Evolutionary conservation across 2,113 vertebrate genomes (phyloP).

Genomic region (Arenaria interpres): DNA sequence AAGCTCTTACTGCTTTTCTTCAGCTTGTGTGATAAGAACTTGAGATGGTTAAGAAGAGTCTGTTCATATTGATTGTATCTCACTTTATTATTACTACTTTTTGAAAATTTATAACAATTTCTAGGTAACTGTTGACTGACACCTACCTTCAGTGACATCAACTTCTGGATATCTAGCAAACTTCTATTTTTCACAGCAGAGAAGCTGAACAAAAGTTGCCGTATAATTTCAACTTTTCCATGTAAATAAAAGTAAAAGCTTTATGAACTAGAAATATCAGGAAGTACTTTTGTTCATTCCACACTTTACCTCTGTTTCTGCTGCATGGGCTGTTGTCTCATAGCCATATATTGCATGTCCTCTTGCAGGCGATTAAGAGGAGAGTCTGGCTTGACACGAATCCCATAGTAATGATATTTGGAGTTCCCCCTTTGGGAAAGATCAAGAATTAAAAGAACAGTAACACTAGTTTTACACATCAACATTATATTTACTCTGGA

Average conservation of each 20-base stretch:
- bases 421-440: constrained; percentile 80
- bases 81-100: background rate
- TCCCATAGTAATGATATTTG: constrained; percentile 86
- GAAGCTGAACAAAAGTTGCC: background rate
- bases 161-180: background rate
- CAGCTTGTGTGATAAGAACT: background rate
- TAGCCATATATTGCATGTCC: constrained; percentile 88
- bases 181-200: background rate
- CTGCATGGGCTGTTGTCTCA: constrained; percentile 86
- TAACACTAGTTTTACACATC: background rate
- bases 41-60: background rate
- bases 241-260: background rate
- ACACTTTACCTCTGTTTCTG: constrained; percentile 82
- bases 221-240: background rate
- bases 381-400: constrained; percentile 86
- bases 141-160: background rate
- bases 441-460: constrained; percentile 40
- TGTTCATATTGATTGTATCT: background rate
- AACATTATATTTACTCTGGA: background rate
- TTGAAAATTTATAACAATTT: background rate
- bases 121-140: background rate
- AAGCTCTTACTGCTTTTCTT: background rate
- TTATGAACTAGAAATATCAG: background rate
- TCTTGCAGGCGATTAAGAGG: constrained; percentile 85
- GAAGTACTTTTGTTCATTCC: background rate